A percentile compares a stretch with the other conserved stretches of the same genome.
Evolutionary conservation across 2,113 vertebrate genomes (phyloP).

Genomic region (Geococcyx californianus): DNA sequence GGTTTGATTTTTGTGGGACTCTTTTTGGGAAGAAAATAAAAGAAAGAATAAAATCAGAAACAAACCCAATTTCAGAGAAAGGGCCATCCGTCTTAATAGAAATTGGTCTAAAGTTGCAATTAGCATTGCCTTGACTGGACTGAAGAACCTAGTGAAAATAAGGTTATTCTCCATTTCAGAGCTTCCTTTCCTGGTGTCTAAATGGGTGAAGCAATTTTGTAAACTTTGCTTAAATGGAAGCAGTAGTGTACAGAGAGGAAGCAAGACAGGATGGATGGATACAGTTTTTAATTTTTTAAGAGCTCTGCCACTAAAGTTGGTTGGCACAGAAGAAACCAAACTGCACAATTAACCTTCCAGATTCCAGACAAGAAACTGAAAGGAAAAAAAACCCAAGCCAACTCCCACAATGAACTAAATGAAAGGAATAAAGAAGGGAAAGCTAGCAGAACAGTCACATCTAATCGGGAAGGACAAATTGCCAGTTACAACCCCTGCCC

Average conservation of each 20-base stretch:
- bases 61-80: slow-evolving; percentile 43
- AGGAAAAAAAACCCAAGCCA: slow-evolving; percentile 58
- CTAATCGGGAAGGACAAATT: slow-evolving; percentile 61
- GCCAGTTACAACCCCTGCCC: slow-evolving; percentile 59
- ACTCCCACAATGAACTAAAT: slow-evolving; percentile 61
- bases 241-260: background rate
- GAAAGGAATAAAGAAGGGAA: slow-evolving; percentile 71
- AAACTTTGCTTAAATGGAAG: slow-evolving; percentile 50
- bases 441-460: slow-evolving; percentile 75
- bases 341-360: slow-evolving; percentile 68
- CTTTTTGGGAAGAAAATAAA: background rate
- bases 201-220: slow-evolving; percentile 30
- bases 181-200: slow-evolving; percentile 21
- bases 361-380: slow-evolving; percentile 61
- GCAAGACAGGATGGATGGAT: background rate
- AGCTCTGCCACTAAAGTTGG: slow-evolving; percentile 66
- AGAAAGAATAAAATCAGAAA: slow-evolving; percentile 37
- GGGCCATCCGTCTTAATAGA: slow-evolving; percentile 28
- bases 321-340: slow-evolving; percentile 73
- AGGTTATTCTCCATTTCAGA: slow-evolving; percentile 43
- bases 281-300: slow-evolving; percentile 62
- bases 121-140: background rate
- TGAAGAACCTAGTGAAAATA: slow-evolving; percentile 27
- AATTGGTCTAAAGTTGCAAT: slow-evolving; percentile 23
- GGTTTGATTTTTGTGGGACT: background rate